Evolutionary conservation across 2,113 vertebrate species (phyloP).

Genomic region (Mus musculus): GRCm39 chr1:187296001-187296500

Average conservation of each 20-base stretch:
- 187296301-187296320: conserved; percentile 58
- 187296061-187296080: not conserved
- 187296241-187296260: conserved; percentile 76
- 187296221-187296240: not conserved
- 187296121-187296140: not conserved
- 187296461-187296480: not conserved
- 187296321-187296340: conserved; percentile 19
- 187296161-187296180: not conserved
- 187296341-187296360: conserved; percentile 27
- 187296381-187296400: not conserved
- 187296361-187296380: not conserved
- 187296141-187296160: not conserved
- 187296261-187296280: conserved; percentile 79
- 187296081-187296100: not conserved
- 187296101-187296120: not conserved
- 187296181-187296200: not conserved
- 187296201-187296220: not conserved
- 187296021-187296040: not conserved
- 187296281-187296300: conserved; percentile 45
- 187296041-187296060: not conserved
- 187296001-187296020: not conserved
- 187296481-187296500: not conserved
- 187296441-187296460: not conserved
- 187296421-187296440: not conserved
- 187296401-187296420: conserved; percentile 30